These are phyloP conservation scores for Polylopha cassiicola DNA, from an alignment of 2,888 invertebrate genomes.

Conservation along the genomic window DNA sequence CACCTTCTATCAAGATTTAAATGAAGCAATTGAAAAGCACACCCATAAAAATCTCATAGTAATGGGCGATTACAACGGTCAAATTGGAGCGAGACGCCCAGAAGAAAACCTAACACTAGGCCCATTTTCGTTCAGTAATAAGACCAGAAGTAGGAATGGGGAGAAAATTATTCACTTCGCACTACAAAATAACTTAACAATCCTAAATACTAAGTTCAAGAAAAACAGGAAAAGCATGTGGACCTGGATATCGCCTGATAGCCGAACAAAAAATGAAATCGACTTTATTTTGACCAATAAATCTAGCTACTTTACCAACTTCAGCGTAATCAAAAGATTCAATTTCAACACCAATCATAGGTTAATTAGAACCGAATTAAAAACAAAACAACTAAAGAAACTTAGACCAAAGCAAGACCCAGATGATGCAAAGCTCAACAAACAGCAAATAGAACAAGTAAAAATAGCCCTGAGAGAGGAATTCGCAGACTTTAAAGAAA, in stretches of 20 bases:
- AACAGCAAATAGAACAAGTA: too few relatives aligned
- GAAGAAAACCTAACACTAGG: constrained; percentile 14
- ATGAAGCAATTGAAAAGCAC: constrained; percentile 19
- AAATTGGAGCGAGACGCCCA: constrained; percentile 20
- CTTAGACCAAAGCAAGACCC: too few relatives aligned
- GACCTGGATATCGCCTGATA: constrained; percentile 24
- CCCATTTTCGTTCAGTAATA: constrained; percentile 15
- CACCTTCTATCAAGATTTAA: constrained; percentile 20
- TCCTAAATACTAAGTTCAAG: constrained; percentile 20
- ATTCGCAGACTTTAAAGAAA: too few relatives aligned
- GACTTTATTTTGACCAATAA: constrained; percentile 23
- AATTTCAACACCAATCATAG: too few relatives aligned
- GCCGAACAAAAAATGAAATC: constrained; percentile 23
- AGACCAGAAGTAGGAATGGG: constrained; percentile 23
- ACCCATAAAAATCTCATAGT: constrained; percentile 19
- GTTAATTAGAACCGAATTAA: too few relatives aligned
- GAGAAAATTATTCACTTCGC: constrained; percentile 20
- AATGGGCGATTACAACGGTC: constrained; percentile 23
- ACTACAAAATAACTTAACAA: constrained; percentile 20
- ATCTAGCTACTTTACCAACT: too few relatives aligned
- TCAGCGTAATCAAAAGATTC: too few relatives aligned
- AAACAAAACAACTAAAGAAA: too few relatives aligned
- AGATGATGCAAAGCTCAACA: too few relatives aligned
- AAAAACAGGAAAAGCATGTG: constrained; percentile 23
- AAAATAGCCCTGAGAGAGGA: too few relatives aligned